These are phyloP conservation scores for Ephialtes manifestator DNA, from an alignment of 2,888 invertebrate genomes.

Conservation along the genomic window DNA sequence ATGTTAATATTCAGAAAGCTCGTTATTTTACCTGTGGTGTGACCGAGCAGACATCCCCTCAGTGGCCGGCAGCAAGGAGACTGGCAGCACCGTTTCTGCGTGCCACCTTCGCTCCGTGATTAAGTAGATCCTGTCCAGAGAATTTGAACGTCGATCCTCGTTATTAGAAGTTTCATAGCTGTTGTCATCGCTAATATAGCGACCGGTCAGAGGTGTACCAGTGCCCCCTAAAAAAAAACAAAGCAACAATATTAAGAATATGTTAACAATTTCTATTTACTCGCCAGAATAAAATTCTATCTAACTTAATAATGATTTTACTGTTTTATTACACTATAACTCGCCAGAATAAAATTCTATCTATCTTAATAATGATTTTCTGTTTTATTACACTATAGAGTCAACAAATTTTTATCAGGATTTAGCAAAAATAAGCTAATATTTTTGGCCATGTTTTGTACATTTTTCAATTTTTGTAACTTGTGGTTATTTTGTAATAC, in stretches of 20 bases:
- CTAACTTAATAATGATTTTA: too few species aligned
- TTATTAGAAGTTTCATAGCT: slow-evolving; percentile 75
- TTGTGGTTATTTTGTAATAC: too few species aligned
- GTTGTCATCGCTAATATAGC: slow-evolving; percentile 76
- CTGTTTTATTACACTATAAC: background rate
- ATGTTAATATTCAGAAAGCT: background rate
- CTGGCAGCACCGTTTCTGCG: slow-evolving; percentile 80
- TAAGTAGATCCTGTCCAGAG: slow-evolving; percentile 79
- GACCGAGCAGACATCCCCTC: slow-evolving; percentile 85
- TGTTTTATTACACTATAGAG: background rate
- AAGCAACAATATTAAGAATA: background rate
- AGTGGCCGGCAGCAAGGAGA: slow-evolving; percentile 80
- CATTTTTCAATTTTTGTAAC: too few species aligned
- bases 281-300: background rate
- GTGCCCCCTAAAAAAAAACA: slow-evolving; percentile 75
- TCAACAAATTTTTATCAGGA: background rate
- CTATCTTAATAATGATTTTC: too few species aligned
- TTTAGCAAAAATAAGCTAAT: background rate
- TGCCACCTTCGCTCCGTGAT: slow-evolving; percentile 81
- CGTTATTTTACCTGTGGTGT: slow-evolving; percentile 81
- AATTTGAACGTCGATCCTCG: slow-evolving; percentile 74
- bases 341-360: background rate
- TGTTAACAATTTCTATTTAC: background rate
- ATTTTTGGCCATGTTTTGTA: too few species aligned
- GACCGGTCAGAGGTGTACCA: slow-evolving; percentile 76